A percentile compares a stretch with the other conserved stretches of the same genome.
These are phyloP conservation scores for Parascotia fuliginaria DNA, from an alignment of 2,888 invertebrate genomes.

Conservation along the genomic window DNA sequence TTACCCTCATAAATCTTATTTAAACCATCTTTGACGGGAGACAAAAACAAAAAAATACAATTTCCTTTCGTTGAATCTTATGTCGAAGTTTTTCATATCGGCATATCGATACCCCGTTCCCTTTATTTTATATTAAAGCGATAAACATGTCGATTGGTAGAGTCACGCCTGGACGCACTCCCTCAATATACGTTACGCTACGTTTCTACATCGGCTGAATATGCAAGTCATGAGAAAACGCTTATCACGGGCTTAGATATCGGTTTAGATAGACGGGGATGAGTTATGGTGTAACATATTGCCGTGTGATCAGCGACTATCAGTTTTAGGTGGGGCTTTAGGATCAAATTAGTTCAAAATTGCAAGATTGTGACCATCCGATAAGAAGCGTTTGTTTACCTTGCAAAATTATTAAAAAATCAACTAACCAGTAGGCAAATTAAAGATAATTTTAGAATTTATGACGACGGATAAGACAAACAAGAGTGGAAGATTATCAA, in stretches of 20 bases:
- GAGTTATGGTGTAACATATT: constrained; percentile 80
- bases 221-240: constrained; percentile 85
- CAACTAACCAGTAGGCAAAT: too few relatives aligned
- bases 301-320: constrained; percentile 63
- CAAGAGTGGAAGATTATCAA: too few relatives aligned
- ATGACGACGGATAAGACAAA: too few relatives aligned
- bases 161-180: constrained; percentile 79
- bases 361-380: not conserved
- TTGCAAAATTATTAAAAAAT: too few relatives aligned
- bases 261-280: constrained; percentile 67
- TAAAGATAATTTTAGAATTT: too few relatives aligned
- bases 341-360: constrained; percentile 11
- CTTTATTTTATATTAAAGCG: constrained; percentile 86
- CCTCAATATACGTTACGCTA: constrained; percentile 51
- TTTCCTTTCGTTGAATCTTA: constrained; percentile 67
- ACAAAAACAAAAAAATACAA: constrained; percentile 59
- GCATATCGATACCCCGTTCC: constrained; percentile 69
- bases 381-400: too few relatives aligned
- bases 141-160: constrained; percentile 84
- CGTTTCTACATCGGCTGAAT: constrained; percentile 48
- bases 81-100: constrained; percentile 77
- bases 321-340: constrained; percentile 38
- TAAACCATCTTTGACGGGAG: constrained; percentile 34
- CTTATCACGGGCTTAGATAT: constrained; percentile 80
- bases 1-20: constrained; percentile 30